phyloP scores from a whole-genome alignment of 2,797 vertebrate species.

The Lutra lutra region DNA sequence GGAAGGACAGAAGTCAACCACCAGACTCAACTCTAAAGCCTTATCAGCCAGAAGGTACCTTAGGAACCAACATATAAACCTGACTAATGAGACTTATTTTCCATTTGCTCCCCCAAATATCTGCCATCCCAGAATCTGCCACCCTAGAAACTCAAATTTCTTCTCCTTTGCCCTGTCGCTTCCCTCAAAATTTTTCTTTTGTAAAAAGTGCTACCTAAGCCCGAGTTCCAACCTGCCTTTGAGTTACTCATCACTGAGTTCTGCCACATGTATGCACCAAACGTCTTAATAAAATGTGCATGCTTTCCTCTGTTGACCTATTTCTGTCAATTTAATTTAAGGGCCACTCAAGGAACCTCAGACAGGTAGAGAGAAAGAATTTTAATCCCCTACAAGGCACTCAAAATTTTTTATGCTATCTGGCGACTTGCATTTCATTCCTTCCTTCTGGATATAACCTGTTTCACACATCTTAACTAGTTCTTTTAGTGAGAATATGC shows the following conservation, averaged over 20 bases:
- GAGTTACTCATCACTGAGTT: background rate
- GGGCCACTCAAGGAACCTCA: background rate
- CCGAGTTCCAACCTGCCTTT: background rate
- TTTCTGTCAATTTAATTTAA: background rate
- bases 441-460: background rate
- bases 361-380: background rate
- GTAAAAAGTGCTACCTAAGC: background rate
- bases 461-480: background rate
- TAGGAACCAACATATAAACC: background rate
- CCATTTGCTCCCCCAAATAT: background rate
- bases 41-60: background rate
- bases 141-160: background rate
- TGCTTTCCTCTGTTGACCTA: background rate
- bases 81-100: background rate
- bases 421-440: background rate
- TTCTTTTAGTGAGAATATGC: background rate
- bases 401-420: background rate
- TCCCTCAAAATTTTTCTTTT: background rate
- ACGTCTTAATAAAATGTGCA: background rate
- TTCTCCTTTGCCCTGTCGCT: background rate
- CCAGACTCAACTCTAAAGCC: background rate
- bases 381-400: background rate
- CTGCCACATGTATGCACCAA: accelerated
- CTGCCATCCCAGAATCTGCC: background rate
- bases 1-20: background rate